Base-by-base conservation (phyloP, 2,797 vertebrate species). In the Carduelis carduelis region DNA sequence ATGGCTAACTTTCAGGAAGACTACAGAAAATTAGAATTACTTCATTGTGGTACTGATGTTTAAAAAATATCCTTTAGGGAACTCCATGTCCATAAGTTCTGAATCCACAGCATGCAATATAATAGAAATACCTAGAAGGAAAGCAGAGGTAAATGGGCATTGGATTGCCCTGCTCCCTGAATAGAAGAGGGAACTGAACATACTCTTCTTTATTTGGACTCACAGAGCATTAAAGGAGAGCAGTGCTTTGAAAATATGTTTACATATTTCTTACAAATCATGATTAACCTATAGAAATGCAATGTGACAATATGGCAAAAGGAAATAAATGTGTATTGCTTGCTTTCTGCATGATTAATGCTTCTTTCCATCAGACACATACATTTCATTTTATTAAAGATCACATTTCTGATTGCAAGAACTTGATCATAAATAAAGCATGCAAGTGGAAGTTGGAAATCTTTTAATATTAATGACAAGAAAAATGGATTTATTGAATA, bases 321-420 rank as follows among this genome's bases (percentile, higher is more conserved):
- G 80, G 43, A 92, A 96, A 93, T 94, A 91, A 92, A 88, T 86
- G 80, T 66, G 55, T 66, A 93, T 84, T 88, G 52, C 65, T 92
- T 83, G 83, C 63, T 90, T 96, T 95, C 83, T 90, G 61, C 74
- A 69, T 95, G 95, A 96, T 94, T 93, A 96, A 97, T 96, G 83
- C 14, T 86, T 95, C 78, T 91, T 92, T 92, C 87, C 75, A 93
- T 82, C 89, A 93, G 91, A 91, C 47, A 72, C 84, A 93, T 92
- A 94, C 76, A 95, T 91, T 96, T 92, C 82, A 91, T 96, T 95
- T 95, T 95, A 96, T 96, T 97, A 94, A 97, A 97, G 95, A 95
- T 94, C 95, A 94, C 87, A 95, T 93, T 95, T 95, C 94, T 95
- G 91, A 96, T 96, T 95, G 92, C 94, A 92, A 96, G 79, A 93